Percentiles rank a stretch among this genome's conserved stretches.
phyloP scores from a whole-genome alignment of 1,140 invertebrate species.

The Drosophila trapezifrons region DNA sequence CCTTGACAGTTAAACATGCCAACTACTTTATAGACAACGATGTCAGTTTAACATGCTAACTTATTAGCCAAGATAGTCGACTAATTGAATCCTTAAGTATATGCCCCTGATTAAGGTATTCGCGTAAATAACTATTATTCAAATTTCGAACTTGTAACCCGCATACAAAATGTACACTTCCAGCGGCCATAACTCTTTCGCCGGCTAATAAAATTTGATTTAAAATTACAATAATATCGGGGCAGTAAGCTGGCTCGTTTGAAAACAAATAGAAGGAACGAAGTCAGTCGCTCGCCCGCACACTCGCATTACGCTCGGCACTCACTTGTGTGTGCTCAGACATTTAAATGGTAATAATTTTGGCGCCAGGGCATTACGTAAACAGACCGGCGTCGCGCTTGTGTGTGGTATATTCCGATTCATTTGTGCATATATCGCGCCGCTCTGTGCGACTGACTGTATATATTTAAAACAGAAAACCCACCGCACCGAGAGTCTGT shows the following conservation, averaged over 20 bases:
- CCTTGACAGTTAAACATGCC: slow-evolving; percentile 9
- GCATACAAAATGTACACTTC: slow-evolving; percentile 24
- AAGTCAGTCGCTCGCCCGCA: slow-evolving; percentile 25
- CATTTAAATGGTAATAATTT: slow-evolving; percentile 75
- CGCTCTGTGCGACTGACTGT: neutral
- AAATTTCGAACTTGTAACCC: slow-evolving; percentile 27
- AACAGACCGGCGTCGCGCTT: slow-evolving; percentile 52
- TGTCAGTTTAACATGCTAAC: slow-evolving; percentile 17
- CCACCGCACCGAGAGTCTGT: slow-evolving; percentile 39
- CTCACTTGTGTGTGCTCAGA: slow-evolving; percentile 48
- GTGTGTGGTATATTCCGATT: slow-evolving; percentile 22
- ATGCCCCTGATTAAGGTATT: slow-evolving; percentile 9
- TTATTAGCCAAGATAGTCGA: slow-evolving; percentile 15
- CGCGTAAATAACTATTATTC: slow-evolving; percentile 32
- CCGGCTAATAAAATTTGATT: slow-evolving; percentile 38
- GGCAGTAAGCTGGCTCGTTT: slow-evolving; percentile 5
- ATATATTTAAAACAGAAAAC: slow-evolving; percentile 17
- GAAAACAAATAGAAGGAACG: slow-evolving; percentile 14
- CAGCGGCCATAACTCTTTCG: slow-evolving; percentile 33
- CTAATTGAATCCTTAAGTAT: slow-evolving; percentile 25
- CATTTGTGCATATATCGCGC: slow-evolving; percentile 24
- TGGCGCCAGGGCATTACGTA: slow-evolving; percentile 76
- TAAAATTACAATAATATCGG: slow-evolving; percentile 30
- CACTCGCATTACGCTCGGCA: slow-evolving; percentile 37
- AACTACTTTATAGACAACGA: slow-evolving; percentile 1